These are phyloP conservation scores for Cyclopterus lumpus DNA, from an alignment of 2,797 vertebrate genomes.

Conservation along the genomic window DNA sequence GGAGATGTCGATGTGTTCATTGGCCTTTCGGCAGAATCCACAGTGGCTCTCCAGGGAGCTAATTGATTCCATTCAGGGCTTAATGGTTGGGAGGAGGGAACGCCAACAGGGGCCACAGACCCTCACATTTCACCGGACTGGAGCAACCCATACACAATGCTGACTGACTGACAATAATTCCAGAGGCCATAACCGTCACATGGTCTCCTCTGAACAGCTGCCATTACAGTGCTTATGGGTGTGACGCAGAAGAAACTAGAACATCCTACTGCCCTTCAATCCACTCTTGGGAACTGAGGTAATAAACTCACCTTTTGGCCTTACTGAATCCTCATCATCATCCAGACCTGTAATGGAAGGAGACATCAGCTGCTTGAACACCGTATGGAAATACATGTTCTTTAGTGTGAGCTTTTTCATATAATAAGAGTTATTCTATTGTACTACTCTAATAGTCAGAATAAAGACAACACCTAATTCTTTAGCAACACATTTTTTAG, in stretches of 20 bases:
- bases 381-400: constrained; percentile 7
- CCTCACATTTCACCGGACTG: constrained; percentile 44
- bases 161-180: constrained; percentile 58
- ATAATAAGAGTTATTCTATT: constrained; percentile 18
- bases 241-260: constrained; percentile 30
- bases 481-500: constrained; percentile 36
- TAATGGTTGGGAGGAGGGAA: constrained; percentile 66
- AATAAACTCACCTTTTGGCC: constrained; percentile 51
- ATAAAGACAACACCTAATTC: constrained; percentile 32
- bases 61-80: constrained; percentile 82
- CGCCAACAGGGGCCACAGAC: constrained; percentile 50
- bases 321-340: constrained; percentile 57
- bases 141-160: constrained; percentile 47
- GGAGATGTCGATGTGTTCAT: constrained; percentile 66
- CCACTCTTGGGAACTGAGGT: background rate
- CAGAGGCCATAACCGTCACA: constrained; percentile 59
- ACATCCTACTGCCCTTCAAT: constrained; percentile 6
- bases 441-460: constrained; percentile 2
- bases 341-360: constrained; percentile 54
- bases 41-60: constrained; percentile 61
- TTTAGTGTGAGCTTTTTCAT: background rate
- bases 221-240: constrained; percentile 30
- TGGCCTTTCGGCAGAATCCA: constrained; percentile 68
- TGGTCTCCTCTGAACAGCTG: constrained; percentile 28
- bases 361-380: constrained; percentile 15